Conservation (phyloP, 2,113 vertebrate species). For the Pelvicachromis taeniatus region DNA sequence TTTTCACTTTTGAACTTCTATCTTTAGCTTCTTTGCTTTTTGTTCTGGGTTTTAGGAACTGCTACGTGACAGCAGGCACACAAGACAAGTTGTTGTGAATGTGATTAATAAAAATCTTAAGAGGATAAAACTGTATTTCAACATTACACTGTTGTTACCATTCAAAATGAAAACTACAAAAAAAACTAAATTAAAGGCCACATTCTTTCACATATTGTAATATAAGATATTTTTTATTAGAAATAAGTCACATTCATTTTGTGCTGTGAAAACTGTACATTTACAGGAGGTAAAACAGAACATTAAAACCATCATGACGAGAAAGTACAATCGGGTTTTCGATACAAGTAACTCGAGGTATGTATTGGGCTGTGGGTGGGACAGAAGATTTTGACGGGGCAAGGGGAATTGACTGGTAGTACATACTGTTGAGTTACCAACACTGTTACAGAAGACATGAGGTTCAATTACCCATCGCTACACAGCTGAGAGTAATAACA, state of each 20-base stretch:
- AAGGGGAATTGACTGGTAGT: slow-evolving; percentile 46
- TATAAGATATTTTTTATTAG: slow-evolving; percentile 80
- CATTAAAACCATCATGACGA: slow-evolving; percentile 54
- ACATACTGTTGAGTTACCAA: slow-evolving; percentile 70
- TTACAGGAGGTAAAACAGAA: slow-evolving; percentile 63
- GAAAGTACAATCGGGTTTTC: slow-evolving; percentile 55
- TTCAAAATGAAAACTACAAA: not conserved
- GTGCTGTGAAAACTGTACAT: slow-evolving; percentile 91
- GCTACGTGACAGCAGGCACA: not conserved
- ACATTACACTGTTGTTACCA: not conserved
- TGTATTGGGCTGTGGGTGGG: slow-evolving; percentile 20
- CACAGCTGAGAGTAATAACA: slow-evolving; percentile 60
- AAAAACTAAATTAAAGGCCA: not conserved
- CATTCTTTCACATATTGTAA: slow-evolving; percentile 16
- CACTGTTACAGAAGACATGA: slow-evolving; percentile 78
- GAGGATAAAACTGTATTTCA: not conserved
- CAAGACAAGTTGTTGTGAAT: not conserved
- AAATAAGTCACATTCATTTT: slow-evolving; percentile 89
- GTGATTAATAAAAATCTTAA: not conserved
- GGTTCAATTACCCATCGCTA: slow-evolving; percentile 63
- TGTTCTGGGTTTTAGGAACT: not conserved
- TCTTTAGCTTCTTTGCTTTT: not conserved
- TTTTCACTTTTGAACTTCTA: not conserved
- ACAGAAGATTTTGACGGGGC: slow-evolving; percentile 32
- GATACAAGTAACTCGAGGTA: slow-evolving; percentile 51